A percentile compares a stretch with the other conserved stretches of the same genome.
These are phyloP conservation scores for Hypomesus transpacificus DNA, from an alignment of 2,113 vertebrate species.

Conservation along the genomic window DNA sequence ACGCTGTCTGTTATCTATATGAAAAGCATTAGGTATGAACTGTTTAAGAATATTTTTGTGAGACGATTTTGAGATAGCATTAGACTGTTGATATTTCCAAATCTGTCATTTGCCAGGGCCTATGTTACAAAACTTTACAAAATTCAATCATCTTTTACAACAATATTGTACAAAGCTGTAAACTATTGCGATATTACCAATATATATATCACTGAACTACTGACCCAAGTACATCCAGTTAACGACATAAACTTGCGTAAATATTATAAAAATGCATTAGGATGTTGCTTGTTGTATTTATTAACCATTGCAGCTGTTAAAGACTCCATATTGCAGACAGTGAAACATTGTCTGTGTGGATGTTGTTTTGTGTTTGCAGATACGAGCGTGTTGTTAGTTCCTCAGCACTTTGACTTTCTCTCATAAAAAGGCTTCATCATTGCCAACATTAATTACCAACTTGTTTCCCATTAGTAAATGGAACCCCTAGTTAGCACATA, in stretches of 20 bases:
- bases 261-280: no score
- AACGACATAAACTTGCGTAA: no score
- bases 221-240: no score
- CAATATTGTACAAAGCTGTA: background rate
- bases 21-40: no score
- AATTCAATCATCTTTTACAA: no score
- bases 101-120: no score
- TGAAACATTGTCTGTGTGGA: background rate
- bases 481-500: slow-evolving; percentile 66
- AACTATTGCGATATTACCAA: background rate
- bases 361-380: background rate
- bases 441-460: slow-evolving; percentile 65
- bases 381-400: background rate
- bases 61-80: no score
- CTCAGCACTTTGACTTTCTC: slow-evolving; percentile 5
- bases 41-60: no score
- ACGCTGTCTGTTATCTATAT: no score
- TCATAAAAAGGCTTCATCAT: slow-evolving; percentile 55
- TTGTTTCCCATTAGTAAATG: slow-evolving; percentile 67
- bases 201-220: no score
- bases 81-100: background rate
- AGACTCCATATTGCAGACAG: background rate
- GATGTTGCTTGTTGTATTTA: no score
- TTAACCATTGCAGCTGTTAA: background rate
- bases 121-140: no score